These are phyloP conservation scores for Eristalis tenax DNA, from an alignment of 2,888 invertebrate species.

Conservation along the genomic window DNA sequence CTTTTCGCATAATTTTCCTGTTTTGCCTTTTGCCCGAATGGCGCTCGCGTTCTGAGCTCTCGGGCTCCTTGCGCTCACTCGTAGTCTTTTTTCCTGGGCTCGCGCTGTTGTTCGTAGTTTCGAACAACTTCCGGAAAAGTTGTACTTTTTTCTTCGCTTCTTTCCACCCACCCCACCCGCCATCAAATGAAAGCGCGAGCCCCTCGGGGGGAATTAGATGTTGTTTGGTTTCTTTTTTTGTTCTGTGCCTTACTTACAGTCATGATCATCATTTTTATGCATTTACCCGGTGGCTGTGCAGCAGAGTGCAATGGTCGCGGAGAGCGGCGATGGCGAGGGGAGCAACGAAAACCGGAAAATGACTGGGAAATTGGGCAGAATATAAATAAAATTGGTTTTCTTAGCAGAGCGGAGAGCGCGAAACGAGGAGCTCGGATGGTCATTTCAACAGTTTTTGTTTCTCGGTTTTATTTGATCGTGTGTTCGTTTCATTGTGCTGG, in stretches of 20 bases:
- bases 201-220: constrained; percentile 55
- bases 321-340: not conserved
- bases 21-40: constrained; percentile 24
- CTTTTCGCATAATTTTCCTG: constrained; percentile 69
- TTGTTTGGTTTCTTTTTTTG: constrained; percentile 16
- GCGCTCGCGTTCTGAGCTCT: not conserved
- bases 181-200: not conserved
- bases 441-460: constrained; percentile 51
- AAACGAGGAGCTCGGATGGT: not conserved
- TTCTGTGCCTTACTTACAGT: constrained; percentile 38
- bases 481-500: not conserved
- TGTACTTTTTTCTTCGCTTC: not conserved
- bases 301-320: too few species aligned
- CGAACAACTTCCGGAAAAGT: constrained; percentile 66
- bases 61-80: constrained; percentile 13
- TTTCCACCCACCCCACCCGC: not conserved
- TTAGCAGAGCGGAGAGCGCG: not conserved
- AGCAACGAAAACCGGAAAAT: constrained; percentile 18
- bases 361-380: constrained; percentile 42
- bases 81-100: constrained; percentile 34
- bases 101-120: constrained; percentile 60
- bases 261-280: constrained; percentile 68
- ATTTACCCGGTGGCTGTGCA: constrained; percentile 7
- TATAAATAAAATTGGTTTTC: constrained; percentile 53
- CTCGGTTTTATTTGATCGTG: constrained; percentile 14